Evolutionary conservation across 2,113 vertebrate species (phyloP).

Genomic region (Atrichornis clamosus): DNA sequence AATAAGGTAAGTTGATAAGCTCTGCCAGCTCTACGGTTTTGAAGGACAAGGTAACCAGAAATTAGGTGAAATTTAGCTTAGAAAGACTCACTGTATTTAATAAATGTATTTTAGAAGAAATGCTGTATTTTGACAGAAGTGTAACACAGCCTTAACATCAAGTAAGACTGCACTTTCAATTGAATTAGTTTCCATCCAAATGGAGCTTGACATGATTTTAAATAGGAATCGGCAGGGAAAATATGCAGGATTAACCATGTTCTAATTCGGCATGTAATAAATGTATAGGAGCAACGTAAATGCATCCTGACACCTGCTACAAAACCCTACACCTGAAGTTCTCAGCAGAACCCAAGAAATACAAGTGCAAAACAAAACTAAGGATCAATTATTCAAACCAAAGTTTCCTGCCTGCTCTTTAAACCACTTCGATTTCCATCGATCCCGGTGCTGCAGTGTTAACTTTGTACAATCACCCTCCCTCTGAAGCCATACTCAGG

Average conservation of each 20-base stretch:
- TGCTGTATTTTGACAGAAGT: neutral
- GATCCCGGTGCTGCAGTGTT: neutral
- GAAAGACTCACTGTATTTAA: neutral
- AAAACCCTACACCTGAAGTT: neutral
- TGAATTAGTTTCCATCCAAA: neutral
- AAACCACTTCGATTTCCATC: neutral
- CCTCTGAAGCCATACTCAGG: neutral
- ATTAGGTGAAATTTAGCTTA: neutral
- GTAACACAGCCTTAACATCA: neutral
- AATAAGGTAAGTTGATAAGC: conserved; percentile 2
- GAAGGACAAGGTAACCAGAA: conserved; percentile 44
- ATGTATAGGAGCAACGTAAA: neutral
- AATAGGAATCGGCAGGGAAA: neutral
- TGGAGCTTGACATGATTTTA: neutral
- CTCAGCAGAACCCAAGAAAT: neutral
- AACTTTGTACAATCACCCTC: neutral
- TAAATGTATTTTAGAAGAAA: neutral
- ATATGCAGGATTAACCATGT: neutral
- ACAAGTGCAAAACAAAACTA: neutral
- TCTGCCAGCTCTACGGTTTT: neutral
- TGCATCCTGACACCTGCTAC: neutral
- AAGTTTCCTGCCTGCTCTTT: conserved; percentile 13
- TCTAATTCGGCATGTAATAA: neutral
- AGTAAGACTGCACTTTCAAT: neutral
- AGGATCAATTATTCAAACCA: neutral